Evolutionary conservation across 1,140 invertebrate genomes (phyloP).

Genomic region (Drosophila oshimai): DNA sequence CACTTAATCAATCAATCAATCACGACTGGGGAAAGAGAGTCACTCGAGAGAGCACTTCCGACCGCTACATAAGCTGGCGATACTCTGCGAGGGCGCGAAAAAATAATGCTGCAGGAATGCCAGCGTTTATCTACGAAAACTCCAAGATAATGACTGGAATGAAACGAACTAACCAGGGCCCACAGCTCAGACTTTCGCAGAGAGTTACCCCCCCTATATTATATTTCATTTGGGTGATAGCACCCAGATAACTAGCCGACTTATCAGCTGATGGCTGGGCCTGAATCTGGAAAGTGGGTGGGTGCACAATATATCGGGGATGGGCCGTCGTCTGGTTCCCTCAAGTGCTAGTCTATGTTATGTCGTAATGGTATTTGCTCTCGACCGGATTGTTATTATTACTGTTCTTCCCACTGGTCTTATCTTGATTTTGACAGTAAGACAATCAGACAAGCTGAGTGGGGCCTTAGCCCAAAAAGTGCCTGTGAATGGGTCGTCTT

Average conservation of each 20-base stretch:
- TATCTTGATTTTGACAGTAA: slow-evolving; percentile 31
- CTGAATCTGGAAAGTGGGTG: not conserved
- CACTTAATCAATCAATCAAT: slow-evolving; percentile 32
- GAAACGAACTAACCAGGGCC: slow-evolving; percentile 27
- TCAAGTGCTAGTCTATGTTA: slow-evolving; percentile 41
- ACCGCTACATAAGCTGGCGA: slow-evolving; percentile 39
- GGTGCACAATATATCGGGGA: slow-evolving; percentile 7
- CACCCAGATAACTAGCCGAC: slow-evolving; percentile 24
- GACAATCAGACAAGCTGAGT: slow-evolving; percentile 15
- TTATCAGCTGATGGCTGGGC: slow-evolving; percentile 32
- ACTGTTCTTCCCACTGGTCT: slow-evolving; percentile 2
- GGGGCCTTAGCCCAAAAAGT: slow-evolving; percentile 23
- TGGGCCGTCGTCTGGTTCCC: slow-evolving; percentile 45
- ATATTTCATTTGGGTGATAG: slow-evolving; percentile 74
- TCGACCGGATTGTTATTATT: slow-evolving; percentile 11
- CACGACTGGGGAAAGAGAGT: slow-evolving; percentile 19
- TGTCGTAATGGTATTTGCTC: slow-evolving; percentile 38
- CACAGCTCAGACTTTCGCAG: slow-evolving; percentile 9
- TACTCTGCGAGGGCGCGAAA: slow-evolving; percentile 37
- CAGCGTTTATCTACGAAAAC: slow-evolving; percentile 73
- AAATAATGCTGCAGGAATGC: slow-evolving; percentile 52
- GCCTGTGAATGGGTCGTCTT: not conserved
- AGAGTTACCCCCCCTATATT: slow-evolving; percentile 24
- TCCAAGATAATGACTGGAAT: slow-evolving; percentile 71
- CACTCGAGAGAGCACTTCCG: slow-evolving; percentile 37